Conservation (phyloP, 2,888 invertebrate genomes). For the Caenorhabditis sulstoni region DNA sequence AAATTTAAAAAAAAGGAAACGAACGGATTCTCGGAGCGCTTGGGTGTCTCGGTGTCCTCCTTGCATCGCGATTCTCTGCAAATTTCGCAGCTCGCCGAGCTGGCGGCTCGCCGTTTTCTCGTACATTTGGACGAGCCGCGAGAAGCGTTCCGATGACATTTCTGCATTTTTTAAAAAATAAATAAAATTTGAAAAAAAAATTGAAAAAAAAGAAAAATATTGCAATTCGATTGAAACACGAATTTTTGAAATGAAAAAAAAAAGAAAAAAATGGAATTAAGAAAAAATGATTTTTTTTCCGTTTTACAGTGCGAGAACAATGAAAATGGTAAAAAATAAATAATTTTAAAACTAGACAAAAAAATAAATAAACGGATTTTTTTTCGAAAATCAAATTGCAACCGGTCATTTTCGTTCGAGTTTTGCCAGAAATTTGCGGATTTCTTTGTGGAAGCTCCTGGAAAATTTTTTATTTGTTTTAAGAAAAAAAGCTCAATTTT, state of each 20-base stretch:
- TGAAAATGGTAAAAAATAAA: neutral
- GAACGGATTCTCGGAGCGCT: slow-evolving; percentile 50
- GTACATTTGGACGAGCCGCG: slow-evolving; percentile 55
- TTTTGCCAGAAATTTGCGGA: slow-evolving; percentile 51
- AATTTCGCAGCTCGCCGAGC: slow-evolving; percentile 56
- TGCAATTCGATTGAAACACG: neutral
- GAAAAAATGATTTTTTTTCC: neutral
- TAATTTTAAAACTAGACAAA: neutral
- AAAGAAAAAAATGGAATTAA: slow-evolving; percentile 1
- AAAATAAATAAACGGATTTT: neutral
- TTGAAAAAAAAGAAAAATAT: neutral
- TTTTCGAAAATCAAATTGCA: neutral
- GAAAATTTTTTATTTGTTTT: slow-evolving; percentile 15
- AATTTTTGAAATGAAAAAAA: neutral
- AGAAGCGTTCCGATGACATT: slow-evolving; percentile 18
- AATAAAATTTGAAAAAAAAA: neutral
- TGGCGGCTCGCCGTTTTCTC: slow-evolving; percentile 55
- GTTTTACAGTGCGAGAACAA: neutral
- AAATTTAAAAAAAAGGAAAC: slow-evolving; percentile 1
- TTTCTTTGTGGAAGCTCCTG: slow-evolving; percentile 55
- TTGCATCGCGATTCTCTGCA: slow-evolving; percentile 57
- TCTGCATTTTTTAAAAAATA: neutral
- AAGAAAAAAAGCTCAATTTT: slow-evolving; percentile 4
- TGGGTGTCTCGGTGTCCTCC: slow-evolving; percentile 44
- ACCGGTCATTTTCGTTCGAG: slow-evolving; percentile 14